Evolutionary conservation across 2,797 vertebrate species (phyloP), one percentile per base, ranked within the genome.

Genomic region (Cheirogaleus major): DNA sequence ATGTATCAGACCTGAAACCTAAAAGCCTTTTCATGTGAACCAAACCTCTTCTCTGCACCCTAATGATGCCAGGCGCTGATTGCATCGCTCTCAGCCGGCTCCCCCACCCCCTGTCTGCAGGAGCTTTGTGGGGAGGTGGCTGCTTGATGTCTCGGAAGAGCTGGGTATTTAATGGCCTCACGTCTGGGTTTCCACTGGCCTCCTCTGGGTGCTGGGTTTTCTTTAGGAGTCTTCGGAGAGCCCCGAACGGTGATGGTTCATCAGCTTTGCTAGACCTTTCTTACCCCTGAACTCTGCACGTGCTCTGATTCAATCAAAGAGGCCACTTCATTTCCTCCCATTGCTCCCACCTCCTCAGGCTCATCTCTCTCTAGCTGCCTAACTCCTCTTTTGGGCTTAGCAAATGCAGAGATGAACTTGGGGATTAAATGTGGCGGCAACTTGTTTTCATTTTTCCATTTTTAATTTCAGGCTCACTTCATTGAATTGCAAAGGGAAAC

Each of bases 401-500:
- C 63, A 61, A 59, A 76, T 27, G 61, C 45, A 79, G 35, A 45
- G n/a, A 78, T 38, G 35, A 73, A 86, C 57, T 55, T 79, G 41
- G 41, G 63, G 67, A 52, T 85, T 76, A 45, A 83, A 45, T 69
- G 5, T 30, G 55, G 90, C 27, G 3, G 2, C 57, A 43, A 43
- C 14, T 2, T n/a, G 17, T 73, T 61, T 97, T 95, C 50, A 32
- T 0, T 41, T 65, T 78, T 52, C 95, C 96, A 43, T 81, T 95
- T 86, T 94, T 69, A 65, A 94, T 88, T 72, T 95, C 85, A 61
- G 52, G 30, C n/a, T 63, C 61, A 57, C 38, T 86, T 95, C 14
- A 67, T 69, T 57, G 89, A 81, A 93, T 78, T 57, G 67, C 67
- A 35, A 76, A 96, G 55, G 45, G 20, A 61, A 76, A 55, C 20